Base-by-base conservation (phyloP, 23 tunicate genomes). In the Corella eumyota region DNA sequence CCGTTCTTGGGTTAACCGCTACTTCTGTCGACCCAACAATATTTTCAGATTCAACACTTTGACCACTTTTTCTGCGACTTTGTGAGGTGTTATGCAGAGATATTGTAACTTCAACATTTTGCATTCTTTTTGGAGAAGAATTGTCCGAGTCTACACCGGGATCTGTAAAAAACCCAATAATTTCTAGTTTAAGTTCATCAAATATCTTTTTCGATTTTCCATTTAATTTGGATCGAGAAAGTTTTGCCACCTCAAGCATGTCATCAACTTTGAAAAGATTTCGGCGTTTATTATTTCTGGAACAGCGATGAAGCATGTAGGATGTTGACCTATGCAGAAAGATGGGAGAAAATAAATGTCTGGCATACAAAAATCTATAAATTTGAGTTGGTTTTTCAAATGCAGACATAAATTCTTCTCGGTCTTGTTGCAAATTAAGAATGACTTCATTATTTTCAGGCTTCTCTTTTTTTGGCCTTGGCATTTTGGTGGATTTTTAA, bases 331-430 rank as follows among this genome's bases (percentile, higher is more conserved):
- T 62, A 29, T 78, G 87, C 61, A 88, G 33, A 58, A 78, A 88
- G 25, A 56, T 65, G 29, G 96, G 96, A 11, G 90, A 67, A 20
- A 88, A 60, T 51, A 56, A 56, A 55, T 78, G 83, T 7, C 96
- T 61, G 28, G 90, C 88, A 45, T 81, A 47, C 56, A 88, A 40
- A 79, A 88, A 88, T 9, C 96, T 58, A 61, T 88, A 88, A 25
- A 88, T 88, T 45, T 88, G 96, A 0, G 96, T 88, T 31, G 90
- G 88, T 69, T 88, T 78, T 59, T 88, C 96, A 67, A 78, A 88
- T 1, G 87, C 74, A 21, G 66, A 58, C 21, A 88, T 63, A 68
- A 88, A 88, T 62, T 88, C 81, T 69, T 79, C 81, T 32, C 85
- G 88, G 56, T 88, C 96, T 78, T 79, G 49, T 40, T 62, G 44